Base-by-base conservation (phyloP, 1,140 invertebrate species). In the Laupala kohalensis region DNA sequence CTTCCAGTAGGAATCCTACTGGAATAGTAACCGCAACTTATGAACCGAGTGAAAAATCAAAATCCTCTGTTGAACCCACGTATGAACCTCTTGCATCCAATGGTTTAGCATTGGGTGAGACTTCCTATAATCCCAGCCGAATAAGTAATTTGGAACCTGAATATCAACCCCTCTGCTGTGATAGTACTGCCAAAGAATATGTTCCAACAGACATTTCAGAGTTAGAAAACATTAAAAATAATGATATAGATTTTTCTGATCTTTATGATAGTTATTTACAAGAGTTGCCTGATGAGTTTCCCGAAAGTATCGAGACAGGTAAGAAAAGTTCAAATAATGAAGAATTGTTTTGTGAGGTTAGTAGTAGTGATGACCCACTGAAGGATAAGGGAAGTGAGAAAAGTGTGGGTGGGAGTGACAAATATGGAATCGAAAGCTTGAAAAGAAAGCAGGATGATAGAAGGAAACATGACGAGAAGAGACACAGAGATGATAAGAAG, bases 121-220 rank as follows among this genome's bases (percentile, higher is more conserved):
- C 37, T 53, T 53, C 37, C 9, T 53, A 53, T 53, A 19, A 53
- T 9, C 37, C 37, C 37, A 53, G 37, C 19, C 37, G 9, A 53
- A 19, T 53, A 30, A 72, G 30, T n/a, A 30, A 29, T 37, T 29
- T n/a, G 24, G 64, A 67, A 26, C n/a, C 65, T 23, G 27, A 72
- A 29, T 72, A 72, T 25, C 19, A 23, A 23, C 27, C 64, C 2
- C 23, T 12, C 19, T 62, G 28, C 3, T 26, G 15, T 72, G 64
- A 13, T 5, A 67, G 19, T 4, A 72, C 26, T 29, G n/a, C 64
- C 9, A 27, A 66, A 27, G 24, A 27, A 12, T 72, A 72, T 28
- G 65, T 65, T 67, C 71, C 71, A 27, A 72, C 63, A 29, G 71
- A 72, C 27, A 72, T 66, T 29, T 67, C 71, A 30, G 24, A 65